Percentiles rank a stretch among this genome's conserved stretches.
Evolutionary conservation across 2,797 vertebrate genomes (phyloP).

Genomic region (Ispidina picta): DNA sequence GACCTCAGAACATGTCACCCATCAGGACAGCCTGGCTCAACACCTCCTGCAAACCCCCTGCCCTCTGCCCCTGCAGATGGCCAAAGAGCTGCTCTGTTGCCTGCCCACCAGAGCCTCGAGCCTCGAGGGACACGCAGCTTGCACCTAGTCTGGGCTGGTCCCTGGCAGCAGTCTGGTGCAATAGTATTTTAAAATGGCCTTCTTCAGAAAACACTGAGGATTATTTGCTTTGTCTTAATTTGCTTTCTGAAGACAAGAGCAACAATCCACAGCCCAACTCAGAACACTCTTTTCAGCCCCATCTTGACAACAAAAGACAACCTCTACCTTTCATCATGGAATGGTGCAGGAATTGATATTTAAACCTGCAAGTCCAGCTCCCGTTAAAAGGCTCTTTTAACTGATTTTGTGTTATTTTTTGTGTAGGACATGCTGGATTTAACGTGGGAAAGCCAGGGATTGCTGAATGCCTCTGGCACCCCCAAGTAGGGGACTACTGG

Average conservation of each 20-base stretch:
- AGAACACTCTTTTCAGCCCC: background rate
- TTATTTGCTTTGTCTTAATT: background rate
- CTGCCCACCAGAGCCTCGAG: background rate
- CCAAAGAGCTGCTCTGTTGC: background rate
- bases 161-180: background rate
- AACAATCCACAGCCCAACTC: background rate
- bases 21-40: rapidly evolving
- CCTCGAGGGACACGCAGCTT: background rate
- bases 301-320: background rate
- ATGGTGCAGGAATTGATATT: background rate
- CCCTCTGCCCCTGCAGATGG: background rate
- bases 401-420: background rate
- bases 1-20: background rate
- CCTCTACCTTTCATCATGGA: background rate
- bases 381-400: background rate
- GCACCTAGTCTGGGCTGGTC: background rate
- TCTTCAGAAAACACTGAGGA: background rate
- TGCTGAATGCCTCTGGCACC: background rate
- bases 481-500: background rate
- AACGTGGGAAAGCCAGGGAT: background rate
- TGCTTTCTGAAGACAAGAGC: background rate
- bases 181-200: background rate
- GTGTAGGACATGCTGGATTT: rapidly evolving
- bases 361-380: background rate
- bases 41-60: background rate